Evolutionary conservation across 2,888 invertebrate genomes (phyloP).

Genomic region (Synergus itoensis): DNA sequence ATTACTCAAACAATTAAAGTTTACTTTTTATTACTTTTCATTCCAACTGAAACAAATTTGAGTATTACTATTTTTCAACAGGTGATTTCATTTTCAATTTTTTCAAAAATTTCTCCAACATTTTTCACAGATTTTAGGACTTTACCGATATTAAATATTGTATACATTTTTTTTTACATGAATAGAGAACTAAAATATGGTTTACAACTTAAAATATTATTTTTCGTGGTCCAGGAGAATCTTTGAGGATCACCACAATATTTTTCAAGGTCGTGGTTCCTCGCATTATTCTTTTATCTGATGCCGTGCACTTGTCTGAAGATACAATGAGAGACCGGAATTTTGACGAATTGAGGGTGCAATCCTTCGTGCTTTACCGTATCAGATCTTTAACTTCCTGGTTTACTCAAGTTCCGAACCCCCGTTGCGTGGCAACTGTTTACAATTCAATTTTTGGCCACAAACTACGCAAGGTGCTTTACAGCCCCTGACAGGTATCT

Average conservation of each 20-base stretch:
- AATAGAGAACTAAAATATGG: no score
- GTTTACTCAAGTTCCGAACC: constrained; percentile 50
- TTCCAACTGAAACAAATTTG: no score
- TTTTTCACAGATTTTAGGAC: no score
- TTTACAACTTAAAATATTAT: not conserved
- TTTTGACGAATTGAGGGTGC: constrained; percentile 59
- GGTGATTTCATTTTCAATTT: no score
- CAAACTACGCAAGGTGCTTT: constrained; percentile 64
- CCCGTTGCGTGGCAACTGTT: constrained; percentile 55
- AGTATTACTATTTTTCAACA: no score
- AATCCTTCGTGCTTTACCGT: constrained; percentile 44
- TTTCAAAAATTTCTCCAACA: no score
- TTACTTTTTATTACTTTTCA: no score
- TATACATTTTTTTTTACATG: no score
- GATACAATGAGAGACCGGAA: constrained; percentile 6
- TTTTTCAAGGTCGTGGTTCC: not conserved
- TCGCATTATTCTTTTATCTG: not conserved
- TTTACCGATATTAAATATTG: no score
- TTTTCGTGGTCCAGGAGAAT: not conserved
- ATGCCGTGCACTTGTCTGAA: not conserved
- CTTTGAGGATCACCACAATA: not conserved
- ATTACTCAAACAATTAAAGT: no score
- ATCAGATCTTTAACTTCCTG: constrained; percentile 59
- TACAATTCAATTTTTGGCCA: constrained; percentile 62
- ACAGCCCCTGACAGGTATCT: constrained; percentile 53